Evolutionary conservation across 2,797 vertebrate genomes (phyloP), one percentile per base, ranked within the genome.

Genomic region (Neosilurus mollespiculum): DNA sequence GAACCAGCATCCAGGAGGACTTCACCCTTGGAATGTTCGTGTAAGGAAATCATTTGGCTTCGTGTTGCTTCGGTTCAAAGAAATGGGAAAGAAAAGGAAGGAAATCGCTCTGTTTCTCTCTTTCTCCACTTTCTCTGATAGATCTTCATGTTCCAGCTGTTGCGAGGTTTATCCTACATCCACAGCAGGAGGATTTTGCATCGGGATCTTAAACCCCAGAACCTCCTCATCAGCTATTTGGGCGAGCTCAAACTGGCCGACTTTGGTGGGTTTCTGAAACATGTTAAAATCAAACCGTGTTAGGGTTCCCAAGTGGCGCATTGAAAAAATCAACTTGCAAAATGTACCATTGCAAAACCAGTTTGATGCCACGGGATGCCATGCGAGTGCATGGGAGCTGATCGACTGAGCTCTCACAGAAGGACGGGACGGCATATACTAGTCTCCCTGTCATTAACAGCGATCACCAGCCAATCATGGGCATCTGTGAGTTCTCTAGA

Each of bases 191-290:
- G 93, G 84, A 96, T 99, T 89, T 95, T 99, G 87, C 97, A 98
- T 89, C 85, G 93, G 62, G 97, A 97, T 92, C 94, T 99, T 90
- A 99, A 99, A 91, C 97, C 97, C 53, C 96, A 97, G 90, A 98
- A 98, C 91, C 93, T 98, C 89, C 96, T 98, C 90, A 95, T 99
- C 93, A 97, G 95, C 92, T 96, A 96, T 94, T 91, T 96, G 26
- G 96, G 97, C 88, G 96, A 99, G 84, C 96, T 99, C 88, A 98
- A 98, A 89, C 94, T 98, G 87, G 96, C 96, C 0, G 96, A 97
- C 91, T 99, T 98, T 16, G 96, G 96, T 97, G 88, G 94, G 94
- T 87, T 49, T 61, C 20, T 59, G 56, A 76, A 76, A 43, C 30
- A 30, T 5, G 14, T 20, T 11, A 0, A 26, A 16, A 72, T 72